Evolutionary conservation across 2,797 vertebrate species (phyloP), one percentile per base, ranked within the genome.

Genomic region (Pagetopsis macropterus): DNA sequence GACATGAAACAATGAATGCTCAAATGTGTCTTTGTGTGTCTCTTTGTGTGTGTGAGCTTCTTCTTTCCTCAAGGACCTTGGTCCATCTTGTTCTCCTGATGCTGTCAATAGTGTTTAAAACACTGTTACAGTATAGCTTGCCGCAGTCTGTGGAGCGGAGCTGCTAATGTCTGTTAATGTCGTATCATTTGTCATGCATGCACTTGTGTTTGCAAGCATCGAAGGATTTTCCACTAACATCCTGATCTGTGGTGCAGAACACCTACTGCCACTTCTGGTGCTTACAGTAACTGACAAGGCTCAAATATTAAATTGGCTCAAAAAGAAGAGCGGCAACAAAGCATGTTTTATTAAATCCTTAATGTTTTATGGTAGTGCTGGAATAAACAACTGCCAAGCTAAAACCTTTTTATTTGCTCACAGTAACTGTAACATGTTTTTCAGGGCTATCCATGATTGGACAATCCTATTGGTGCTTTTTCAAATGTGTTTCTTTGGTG

Each of bases 1-100:
- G 59, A 79, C 43, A 78, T 85, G 75, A 86, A 87, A 83, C 72
- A 70, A 70, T 55, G 63, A 78, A 61, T 74, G 69, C 63, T 69
- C 41, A 52, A 59, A 67, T 44, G 58, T 61, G 52, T 70, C 12
- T 72, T 19, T 79, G 72, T 67, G 63, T 17, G 1, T 9, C n/a
- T 21, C 21, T 46, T 13, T 62, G 41, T 65, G 17, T 41, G 61
- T 43, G 33, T 23, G 64, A 62, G 43, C 70, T 56, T 23, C 14
- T 37, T 77, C 59, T 56, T 68, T 75, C 61, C 58, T 77, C 31
- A 51, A 75, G 74, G 69, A 72, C 70, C 75, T 55, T 16, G 60
- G 68, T 69, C 78, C 65, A 48, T 58, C 11, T 9, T 69, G 49
- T 49, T 81, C 72, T 70, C 55, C 59, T 23, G 72, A 78, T 70